Conservation (phyloP, 1,140 invertebrate species). For the Dinothrombium tinctorium region DNA sequence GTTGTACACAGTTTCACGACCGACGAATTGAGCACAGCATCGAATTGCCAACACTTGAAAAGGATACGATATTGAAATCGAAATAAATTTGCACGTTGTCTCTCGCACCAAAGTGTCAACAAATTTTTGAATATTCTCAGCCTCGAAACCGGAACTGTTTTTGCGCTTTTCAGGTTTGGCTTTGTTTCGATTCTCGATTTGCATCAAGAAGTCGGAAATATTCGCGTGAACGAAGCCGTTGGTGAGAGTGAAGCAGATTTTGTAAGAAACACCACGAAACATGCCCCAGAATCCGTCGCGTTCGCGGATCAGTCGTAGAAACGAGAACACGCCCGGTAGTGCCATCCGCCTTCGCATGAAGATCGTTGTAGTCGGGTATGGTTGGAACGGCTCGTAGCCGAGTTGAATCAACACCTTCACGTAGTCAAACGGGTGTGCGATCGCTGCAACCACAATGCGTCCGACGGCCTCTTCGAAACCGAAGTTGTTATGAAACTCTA, state of each 20-base stretch:
- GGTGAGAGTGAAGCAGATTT: not conserved
- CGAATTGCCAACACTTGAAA: conserved; percentile 9
- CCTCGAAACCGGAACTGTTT: not conserved
- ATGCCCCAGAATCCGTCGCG: conserved; percentile 7
- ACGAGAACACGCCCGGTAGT: conserved; percentile 65
- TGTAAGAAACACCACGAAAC: conserved; percentile 8
- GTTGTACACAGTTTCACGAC: conserved; percentile 10
- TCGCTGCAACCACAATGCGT: conserved; percentile 15
- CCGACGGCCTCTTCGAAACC: conserved; percentile 1
- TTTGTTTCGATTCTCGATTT: not conserved
- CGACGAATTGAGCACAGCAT: conserved; percentile 8
- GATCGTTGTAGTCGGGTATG: conserved; percentile 41
- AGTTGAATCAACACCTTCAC: conserved; percentile 21
- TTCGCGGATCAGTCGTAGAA: conserved; percentile 28
- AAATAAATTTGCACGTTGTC: not conserved
- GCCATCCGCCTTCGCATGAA: conserved; percentile 47
- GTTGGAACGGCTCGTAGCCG: conserved; percentile 48
- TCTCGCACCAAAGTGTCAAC: not conserved
- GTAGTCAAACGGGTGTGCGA: conserved; percentile 20
- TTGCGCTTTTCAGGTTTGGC: not conserved
- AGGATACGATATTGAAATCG: conserved; percentile 7
- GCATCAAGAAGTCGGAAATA: conserved; percentile 1
- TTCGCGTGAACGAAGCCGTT: conserved; percentile 8
- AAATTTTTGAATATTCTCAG: not conserved
- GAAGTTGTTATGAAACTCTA: conserved; percentile 4